Evolutionary conservation across 2,113 vertebrate genomes (phyloP).

Genomic region (Phrynocephalus versicolor): DNA sequence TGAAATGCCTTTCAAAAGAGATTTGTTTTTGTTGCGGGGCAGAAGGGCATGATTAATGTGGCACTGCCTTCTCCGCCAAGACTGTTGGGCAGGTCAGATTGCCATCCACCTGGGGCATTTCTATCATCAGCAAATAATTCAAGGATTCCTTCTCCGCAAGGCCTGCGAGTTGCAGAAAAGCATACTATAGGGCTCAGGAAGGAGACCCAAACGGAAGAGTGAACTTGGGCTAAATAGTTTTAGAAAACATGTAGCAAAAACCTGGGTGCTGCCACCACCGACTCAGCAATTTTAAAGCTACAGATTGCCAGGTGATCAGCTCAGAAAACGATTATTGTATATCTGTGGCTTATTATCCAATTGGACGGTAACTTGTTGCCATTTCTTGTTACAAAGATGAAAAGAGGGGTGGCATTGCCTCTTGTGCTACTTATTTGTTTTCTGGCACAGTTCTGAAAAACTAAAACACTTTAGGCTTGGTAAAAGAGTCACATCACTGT

Average conservation of each 20-base stretch:
- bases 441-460: too few species aligned
- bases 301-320: neutral
- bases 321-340: neutral
- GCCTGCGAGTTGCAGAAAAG: neutral
- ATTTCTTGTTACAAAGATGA: too few species aligned
- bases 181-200: neutral
- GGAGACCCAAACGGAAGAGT: neutral
- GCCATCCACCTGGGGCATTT: constrained; percentile 2
- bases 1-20: constrained; percentile 24
- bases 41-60: neutral
- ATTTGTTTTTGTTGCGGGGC: constrained; percentile 28
- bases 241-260: neutral
- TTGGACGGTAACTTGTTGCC: too few species aligned
- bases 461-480: too few species aligned
- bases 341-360: too few species aligned
- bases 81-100: neutral
- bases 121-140: constrained; percentile 41
- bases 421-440: too few species aligned
- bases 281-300: neutral
- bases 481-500: too few species aligned
- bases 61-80: neutral
- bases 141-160: constrained; percentile 5
- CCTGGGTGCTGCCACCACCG: neutral
- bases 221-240: neutral
- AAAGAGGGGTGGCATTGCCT: too few species aligned